Base-by-base conservation (phyloP, 2,888 invertebrate species). In the Gymnocheta viridis region DNA sequence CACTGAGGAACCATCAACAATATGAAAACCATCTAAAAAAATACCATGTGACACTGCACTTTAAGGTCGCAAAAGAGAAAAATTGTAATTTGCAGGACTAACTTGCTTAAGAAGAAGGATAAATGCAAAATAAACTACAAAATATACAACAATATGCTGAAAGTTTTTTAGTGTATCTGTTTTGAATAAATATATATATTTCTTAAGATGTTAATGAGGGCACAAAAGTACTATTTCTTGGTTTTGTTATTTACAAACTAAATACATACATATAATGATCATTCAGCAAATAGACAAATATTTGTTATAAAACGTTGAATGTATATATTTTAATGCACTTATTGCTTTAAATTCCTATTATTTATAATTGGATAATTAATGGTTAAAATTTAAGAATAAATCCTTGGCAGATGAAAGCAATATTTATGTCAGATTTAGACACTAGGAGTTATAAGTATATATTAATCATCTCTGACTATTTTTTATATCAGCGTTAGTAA, bases 1-100 rank as follows among this genome's bases (percentile, higher is more conserved):
- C 85, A 85, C 82, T 81, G 85, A 85, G 85, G 85, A 85, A 81
- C 82, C 85, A 85, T 85, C 81, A 85, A 78, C 81, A 81, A 72
- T 83, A 76, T 80, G 76, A 80, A 77, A 80, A 38, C 58, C 66
- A 67, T 80, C 51, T 27, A 66, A n/a, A 66, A 64, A 62, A 70
- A 80, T 64, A 66, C 67, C 44, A 80, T 67, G 83, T 67, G 80
- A 80, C 70, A 77, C 27, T 77, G 76, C 80, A 83, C 67, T 83
- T 80, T 83, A 54, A 56, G 56, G 9, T 24, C 17, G 12, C 14
- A 24, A 58, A 7, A n/a, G 3, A 2, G 6, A 19, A 44, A 78
- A 47, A 41, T 56, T 72, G n/a, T 66, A 79, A 76, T 76, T 80
- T 83, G 41, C 51, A 47, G 38, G 38, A 80, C 67, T 27, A 83